These are phyloP conservation scores for Trachemys scripta DNA, from an alignment of 2,113 vertebrate species.

Conservation along the genomic window DNA sequence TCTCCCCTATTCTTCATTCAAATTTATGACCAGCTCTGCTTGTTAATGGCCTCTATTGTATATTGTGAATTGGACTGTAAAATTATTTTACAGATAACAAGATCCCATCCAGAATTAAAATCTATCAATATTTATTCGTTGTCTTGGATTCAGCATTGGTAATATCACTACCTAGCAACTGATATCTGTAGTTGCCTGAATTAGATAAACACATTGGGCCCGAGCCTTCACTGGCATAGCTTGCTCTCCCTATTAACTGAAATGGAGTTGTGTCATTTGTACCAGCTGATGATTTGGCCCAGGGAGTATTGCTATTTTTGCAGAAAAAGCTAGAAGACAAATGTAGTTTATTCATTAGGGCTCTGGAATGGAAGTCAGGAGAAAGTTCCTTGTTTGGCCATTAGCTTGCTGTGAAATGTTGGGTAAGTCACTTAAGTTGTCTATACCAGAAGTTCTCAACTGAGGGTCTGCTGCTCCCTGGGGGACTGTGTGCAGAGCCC, in stretches of 20 bases:
- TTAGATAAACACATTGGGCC: background rate
- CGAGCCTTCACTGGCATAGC: background rate
- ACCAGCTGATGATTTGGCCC: background rate
- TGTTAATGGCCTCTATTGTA: background rate
- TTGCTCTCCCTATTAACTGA: accelerated
- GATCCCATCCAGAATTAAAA: background rate
- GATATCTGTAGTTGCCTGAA: background rate
- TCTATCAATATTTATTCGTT: background rate
- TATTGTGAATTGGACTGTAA: background rate
- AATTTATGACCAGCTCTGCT: background rate
- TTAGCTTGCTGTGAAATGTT: background rate
- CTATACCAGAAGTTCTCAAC: too few species aligned
- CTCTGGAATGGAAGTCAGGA: background rate
- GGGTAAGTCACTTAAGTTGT: too few species aligned
- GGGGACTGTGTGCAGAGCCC: too few species aligned
- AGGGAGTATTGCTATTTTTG: background rate
- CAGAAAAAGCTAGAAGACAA: too few species aligned
- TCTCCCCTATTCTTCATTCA: background rate
- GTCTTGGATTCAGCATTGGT: background rate
- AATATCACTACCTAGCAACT: background rate
- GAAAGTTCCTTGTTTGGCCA: background rate
- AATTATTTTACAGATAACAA: background rate
- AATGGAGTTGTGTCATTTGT: background rate
- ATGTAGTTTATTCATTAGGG: background rate
- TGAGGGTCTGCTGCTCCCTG: too few species aligned